Evolutionary conservation across 2,797 vertebrate genomes (phyloP).

Genomic region (Myripristis jacobus): DNA sequence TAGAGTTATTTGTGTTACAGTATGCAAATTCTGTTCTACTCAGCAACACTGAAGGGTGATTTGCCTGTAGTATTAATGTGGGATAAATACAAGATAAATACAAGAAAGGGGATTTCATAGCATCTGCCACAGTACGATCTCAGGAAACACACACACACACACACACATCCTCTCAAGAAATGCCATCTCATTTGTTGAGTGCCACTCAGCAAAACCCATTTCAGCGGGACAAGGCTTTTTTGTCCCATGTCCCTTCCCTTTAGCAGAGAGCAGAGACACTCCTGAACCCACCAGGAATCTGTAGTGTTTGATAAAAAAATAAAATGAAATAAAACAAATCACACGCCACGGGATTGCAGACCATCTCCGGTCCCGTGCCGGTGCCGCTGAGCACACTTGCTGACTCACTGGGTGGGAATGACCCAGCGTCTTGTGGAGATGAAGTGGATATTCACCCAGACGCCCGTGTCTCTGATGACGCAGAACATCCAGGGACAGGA

Average conservation of each 20-base stretch:
- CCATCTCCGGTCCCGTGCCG: slow-evolving; percentile 5
- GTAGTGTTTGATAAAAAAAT: slow-evolving; percentile 4
- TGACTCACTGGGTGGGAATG: slow-evolving; percentile 12
- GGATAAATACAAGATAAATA: slow-evolving; percentile 14
- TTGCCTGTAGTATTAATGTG: slow-evolving; percentile 6
- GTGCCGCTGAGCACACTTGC: slow-evolving; percentile 20
- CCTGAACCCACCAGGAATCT: slow-evolving; percentile 33
- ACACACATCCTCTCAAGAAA: background rate
- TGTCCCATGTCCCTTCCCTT: slow-evolving; percentile 6
- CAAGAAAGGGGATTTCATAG: slow-evolving; percentile 9
- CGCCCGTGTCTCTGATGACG: slow-evolving; percentile 3
- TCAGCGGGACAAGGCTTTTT: slow-evolving; percentile 7
- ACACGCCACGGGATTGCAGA: slow-evolving; percentile 9
- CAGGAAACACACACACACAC: background rate
- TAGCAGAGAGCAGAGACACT: slow-evolving; percentile 39
- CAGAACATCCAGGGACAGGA: slow-evolving; percentile 32
- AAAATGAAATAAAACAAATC: too few relatives aligned
- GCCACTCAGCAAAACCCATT: background rate
- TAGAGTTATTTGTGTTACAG: too few relatives aligned
- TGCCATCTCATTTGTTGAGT: too few relatives aligned
- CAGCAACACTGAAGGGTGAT: slow-evolving; percentile 9
- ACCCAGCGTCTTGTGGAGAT: slow-evolving; percentile 28
- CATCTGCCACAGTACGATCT: background rate
- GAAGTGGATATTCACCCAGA: slow-evolving; percentile 31
- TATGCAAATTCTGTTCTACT: slow-evolving; percentile 14